A percentile compares a stretch with the other conserved stretches of the same genome.
phyloP scores from a whole-genome alignment of 2,888 invertebrate genomes.

The Dinocampus coccinellae region DNA sequence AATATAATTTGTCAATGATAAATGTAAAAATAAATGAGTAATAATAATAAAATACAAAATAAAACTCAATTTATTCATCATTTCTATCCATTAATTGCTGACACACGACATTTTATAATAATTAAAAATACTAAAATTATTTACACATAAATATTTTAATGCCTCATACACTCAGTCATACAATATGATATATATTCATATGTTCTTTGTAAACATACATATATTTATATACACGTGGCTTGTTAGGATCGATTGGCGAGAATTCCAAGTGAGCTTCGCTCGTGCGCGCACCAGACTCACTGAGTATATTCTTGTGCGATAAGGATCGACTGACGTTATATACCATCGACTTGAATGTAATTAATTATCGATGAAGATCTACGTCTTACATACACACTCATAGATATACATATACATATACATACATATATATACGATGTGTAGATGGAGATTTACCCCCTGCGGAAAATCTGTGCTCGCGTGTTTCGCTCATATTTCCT shows the following conservation, averaged over 20 bases:
- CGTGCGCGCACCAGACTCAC: slow-evolving; percentile 2
- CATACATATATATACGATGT: not conserved
- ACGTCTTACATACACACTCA: slow-evolving; percentile 45
- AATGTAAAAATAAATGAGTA: no score
- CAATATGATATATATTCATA: not conserved
- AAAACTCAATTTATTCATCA: not conserved
- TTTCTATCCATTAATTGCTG: not conserved
- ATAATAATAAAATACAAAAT: no score
- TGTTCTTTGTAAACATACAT: not conserved
- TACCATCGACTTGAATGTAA: slow-evolving; percentile 58
- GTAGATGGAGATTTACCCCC: slow-evolving; percentile 57
- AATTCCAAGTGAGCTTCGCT: slow-evolving; percentile 22
- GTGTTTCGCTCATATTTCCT: slow-evolving; percentile 61
- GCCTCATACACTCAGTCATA: not conserved
- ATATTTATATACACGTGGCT: slow-evolving; percentile 9
- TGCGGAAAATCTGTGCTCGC: slow-evolving; percentile 54
- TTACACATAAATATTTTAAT: not conserved
- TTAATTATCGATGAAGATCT: slow-evolving; percentile 60
- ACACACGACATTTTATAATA: not conserved
- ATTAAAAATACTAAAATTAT: not conserved
- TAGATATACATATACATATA: no score
- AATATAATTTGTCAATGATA: no score
- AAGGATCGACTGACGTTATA: slow-evolving; percentile 58
- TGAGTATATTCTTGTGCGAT: slow-evolving; percentile 43
- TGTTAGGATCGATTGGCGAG: slow-evolving; percentile 17